These are phyloP conservation scores for Oxygymnocypris stewartii DNA, from an alignment of 2,113 vertebrate genomes.

Conservation along the genomic window DNA sequence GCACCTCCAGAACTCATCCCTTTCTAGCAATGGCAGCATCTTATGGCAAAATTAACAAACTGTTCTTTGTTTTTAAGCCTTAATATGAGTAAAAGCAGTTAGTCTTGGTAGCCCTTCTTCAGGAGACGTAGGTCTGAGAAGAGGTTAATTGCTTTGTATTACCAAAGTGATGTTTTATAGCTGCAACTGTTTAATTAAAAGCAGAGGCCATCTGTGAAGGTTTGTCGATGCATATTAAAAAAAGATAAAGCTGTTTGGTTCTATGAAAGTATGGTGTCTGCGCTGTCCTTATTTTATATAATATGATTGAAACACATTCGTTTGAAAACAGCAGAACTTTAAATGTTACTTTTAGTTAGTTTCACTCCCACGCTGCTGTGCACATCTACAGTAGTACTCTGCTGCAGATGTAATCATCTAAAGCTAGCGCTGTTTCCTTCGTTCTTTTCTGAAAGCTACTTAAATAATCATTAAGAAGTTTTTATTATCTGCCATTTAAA, in stretches of 20 bases:
- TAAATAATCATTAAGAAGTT: background rate
- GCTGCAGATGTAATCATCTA: background rate
- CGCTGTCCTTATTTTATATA: background rate
- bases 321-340: background rate
- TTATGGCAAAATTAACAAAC: background rate
- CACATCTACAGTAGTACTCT: slow-evolving; percentile 31
- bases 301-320: background rate
- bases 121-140: slow-evolving; percentile 26
- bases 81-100: background rate
- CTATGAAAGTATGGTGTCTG: background rate
- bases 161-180: slow-evolving; percentile 4
- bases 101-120: background rate
- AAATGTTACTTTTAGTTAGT: background rate
- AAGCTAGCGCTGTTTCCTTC: background rate
- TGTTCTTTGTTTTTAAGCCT: background rate
- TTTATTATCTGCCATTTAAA: background rate
- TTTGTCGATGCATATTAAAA: background rate
- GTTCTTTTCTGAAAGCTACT: background rate
- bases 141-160: slow-evolving; percentile 56
- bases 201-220: background rate
- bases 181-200: slow-evolving; percentile 37
- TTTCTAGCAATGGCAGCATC: background rate
- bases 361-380: slow-evolving; percentile 13
- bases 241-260: background rate
- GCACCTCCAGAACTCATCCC: background rate